Evolutionary conservation across 1,140 invertebrate species (phyloP).

Genomic region (Calliphora vicina): DNA sequence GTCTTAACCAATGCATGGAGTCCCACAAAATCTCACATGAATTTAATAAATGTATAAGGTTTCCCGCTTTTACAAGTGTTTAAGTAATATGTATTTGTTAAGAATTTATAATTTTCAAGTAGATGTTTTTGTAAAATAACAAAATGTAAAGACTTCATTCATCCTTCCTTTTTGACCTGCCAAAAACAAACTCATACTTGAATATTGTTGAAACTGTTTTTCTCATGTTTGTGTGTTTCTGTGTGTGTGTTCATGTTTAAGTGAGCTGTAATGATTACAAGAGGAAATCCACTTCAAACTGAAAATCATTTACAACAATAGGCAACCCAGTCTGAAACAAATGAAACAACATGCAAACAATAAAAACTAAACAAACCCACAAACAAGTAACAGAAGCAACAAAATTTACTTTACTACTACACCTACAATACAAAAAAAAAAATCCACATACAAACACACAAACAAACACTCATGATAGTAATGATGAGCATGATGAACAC

Average conservation of each 20-base stretch:
- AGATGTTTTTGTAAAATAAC: no score
- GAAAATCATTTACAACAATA: constrained; percentile 6
- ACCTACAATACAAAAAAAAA: background rate
- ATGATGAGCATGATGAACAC: background rate
- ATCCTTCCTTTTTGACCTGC: background rate
- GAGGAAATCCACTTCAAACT: constrained; percentile 12
- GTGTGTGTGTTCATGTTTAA: constrained; percentile 1
- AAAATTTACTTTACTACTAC: background rate
- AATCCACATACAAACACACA: background rate
- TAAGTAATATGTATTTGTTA: no score
- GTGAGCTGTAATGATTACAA: background rate
- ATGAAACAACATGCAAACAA: background rate
- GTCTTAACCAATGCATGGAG: no score
- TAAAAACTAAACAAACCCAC: background rate
- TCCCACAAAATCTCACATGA: no score
- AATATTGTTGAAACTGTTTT: background rate
- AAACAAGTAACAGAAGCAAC: background rate
- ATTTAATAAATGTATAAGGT: no score
- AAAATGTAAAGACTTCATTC: no score
- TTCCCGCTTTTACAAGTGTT: no score
- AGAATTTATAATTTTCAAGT: no score
- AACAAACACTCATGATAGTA: background rate
- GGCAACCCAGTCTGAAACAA: background rate
- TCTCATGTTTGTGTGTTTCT: background rate
- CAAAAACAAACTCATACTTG: background rate